Conservation (phyloP, 2,888 invertebrate species). For the Orthosia gothica region DNA sequence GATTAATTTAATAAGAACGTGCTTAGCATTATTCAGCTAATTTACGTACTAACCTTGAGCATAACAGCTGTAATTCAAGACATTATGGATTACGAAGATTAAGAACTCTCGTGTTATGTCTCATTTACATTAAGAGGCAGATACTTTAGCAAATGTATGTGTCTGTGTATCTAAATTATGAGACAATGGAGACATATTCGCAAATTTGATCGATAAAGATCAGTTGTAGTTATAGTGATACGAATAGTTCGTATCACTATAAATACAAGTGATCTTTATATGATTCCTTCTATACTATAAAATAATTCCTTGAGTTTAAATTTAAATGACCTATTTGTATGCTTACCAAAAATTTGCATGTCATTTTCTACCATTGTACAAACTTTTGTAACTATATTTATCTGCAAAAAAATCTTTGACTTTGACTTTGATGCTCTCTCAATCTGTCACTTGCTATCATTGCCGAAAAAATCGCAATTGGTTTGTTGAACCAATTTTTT, state of each 20-base stretch:
- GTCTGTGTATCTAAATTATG: slow-evolving; percentile 2
- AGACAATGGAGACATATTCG: background rate
- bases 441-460: background rate
- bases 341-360: no score
- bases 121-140: slow-evolving; percentile 32
- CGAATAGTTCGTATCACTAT: no score
- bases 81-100: slow-evolving; percentile 46
- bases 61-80: slow-evolving; percentile 48
- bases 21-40: slow-evolving; percentile 27
- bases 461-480: no score
- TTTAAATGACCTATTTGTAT: no score
- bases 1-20: slow-evolving; percentile 28
- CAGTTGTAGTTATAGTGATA: background rate
- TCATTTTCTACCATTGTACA: no score
- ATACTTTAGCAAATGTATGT: slow-evolving; percentile 26
- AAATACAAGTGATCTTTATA: no score
- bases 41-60: slow-evolving; percentile 47
- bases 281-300: no score
- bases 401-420: no score
- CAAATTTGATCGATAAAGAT: background rate
- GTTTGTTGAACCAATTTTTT: no score
- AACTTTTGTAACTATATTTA: no score
- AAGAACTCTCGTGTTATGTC: slow-evolving; percentile 25
- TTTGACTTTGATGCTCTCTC: no score
- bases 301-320: no score